These are phyloP conservation scores for Engystomops pustulosus DNA, from an alignment of 2,113 vertebrate species.

Conservation along the genomic window DNA sequence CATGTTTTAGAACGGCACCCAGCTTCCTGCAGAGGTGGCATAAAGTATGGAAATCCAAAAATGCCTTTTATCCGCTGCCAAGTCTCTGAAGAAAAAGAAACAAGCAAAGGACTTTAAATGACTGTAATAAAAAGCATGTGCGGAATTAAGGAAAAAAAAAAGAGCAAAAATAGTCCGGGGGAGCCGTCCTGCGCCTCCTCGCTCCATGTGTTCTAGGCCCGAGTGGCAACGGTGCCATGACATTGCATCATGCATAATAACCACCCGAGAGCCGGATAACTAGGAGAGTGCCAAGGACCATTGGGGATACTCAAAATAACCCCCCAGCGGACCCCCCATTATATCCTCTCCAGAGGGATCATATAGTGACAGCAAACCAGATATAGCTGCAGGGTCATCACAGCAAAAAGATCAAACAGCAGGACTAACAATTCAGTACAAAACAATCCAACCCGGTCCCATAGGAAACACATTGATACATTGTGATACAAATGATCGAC, in stretches of 20 bases:
- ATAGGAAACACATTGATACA: too few relatives aligned
- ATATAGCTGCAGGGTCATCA: not conserved
- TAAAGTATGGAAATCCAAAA: constrained; percentile 48
- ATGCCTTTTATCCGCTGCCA: constrained; percentile 39
- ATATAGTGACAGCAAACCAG: not conserved
- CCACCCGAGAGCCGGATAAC: not conserved
- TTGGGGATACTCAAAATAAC: constrained; percentile 36
- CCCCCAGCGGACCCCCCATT: constrained; percentile 17
- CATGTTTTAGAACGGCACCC: constrained; percentile 34
- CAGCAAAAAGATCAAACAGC: not conserved
- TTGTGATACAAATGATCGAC: too few relatives aligned
- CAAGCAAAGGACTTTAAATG: constrained; percentile 28
- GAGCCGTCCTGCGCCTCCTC: constrained; percentile 21
- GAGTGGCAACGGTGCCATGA: not conserved
- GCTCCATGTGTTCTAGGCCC: not conserved
- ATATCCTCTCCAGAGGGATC: constrained; percentile 4
- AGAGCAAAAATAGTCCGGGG: not conserved
- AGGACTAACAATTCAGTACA: too few relatives aligned
- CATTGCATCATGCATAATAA: constrained; percentile 29
- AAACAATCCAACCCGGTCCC: not conserved
- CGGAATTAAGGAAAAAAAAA: not conserved
- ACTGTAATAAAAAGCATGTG: constrained; percentile 33
- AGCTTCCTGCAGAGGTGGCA: constrained; percentile 44
- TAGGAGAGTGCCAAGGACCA: not conserved
- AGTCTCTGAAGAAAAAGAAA: constrained; percentile 39